Base-by-base conservation (phyloP, 2,113 vertebrate genomes). In the Polypterus bichir region DNA sequence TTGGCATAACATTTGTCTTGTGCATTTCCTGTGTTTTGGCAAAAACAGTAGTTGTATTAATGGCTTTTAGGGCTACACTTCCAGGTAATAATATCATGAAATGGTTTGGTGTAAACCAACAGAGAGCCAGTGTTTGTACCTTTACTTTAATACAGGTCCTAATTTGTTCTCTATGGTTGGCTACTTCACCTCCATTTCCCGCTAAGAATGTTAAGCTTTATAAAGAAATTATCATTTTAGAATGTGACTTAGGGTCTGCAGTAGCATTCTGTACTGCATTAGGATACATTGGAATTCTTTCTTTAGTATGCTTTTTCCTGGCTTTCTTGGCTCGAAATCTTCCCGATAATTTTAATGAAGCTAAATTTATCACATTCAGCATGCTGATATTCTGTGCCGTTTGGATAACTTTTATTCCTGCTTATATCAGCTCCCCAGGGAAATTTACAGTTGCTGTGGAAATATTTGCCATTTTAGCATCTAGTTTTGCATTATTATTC, bases 1-100 rank as follows among this genome's bases (percentile, higher is more conserved):
- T 58, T 58, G 56, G 56, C 5, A 58, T 58, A 27, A 58, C 56
- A 58, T 58, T 58, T 58, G 56, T 58, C 56, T 8, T 58, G 56
- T 58, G 56, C 56, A 58, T 58, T 45, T 58, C 56, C 46, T 58
- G 56, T 58, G 56, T 58, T 58, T 45, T 58, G 56, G 56, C 44
- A 45, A 58, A 58, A 58, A 58, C 56, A 58, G 46, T 58, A 45
- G 56, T 58, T n/a, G 56, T 58, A 45, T 58, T 58, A 58, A 58
- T 58, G 56, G 56, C 56, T 7, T 58, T 58, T 45, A 58, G 56
- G 7, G 56, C 56, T 58, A 58, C 56, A 58, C 56, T 58, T 3
- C 56, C 56, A 44, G 56, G 56, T 44, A 44, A 45, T 58, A 58
- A 58, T 45, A 58, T 58, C 46, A 58, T 58, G 56, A 58, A 58